Base-by-base conservation (phyloP, 2,113 vertebrate genomes). In the Xenopus tropicalis region DNA sequence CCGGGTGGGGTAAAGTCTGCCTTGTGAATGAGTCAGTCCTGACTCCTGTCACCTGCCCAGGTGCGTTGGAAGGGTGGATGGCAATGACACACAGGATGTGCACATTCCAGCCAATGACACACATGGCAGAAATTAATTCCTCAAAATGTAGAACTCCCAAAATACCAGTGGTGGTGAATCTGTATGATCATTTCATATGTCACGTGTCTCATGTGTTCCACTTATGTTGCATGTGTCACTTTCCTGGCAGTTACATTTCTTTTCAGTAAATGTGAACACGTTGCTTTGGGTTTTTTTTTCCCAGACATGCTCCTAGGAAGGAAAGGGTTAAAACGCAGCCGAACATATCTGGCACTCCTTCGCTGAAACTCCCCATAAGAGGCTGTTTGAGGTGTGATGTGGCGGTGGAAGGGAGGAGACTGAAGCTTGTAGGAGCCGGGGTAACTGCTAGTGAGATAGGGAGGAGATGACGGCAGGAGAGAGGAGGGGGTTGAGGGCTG, bases 401-500 rank as follows among this genome's bases (percentile, higher is more conserved):
- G 61, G 59, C 21, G 48, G 52, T 54, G 11, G 9, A 20, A 23
- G 22, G 59, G 11, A 78, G 75, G 77, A 65, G 77, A 81, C 82
- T 80, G 79, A 78, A 71, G 82, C 70, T 78, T 46, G 13, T 6
- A 37, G 46, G 20, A 75, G 54, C 61, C 51, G 29, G 58, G 66
- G 66, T 62, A 24, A 52, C 48, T 2, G 16, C 8, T 54, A 20
- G 52, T 13, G 52, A 54, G 42, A 56, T 54, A 24, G 21, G 72
- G 21, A 77, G 71, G 16, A 17, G 19, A n/a, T 69, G 66, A 43
- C 0, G 22, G 20, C 13, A 22, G 24, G 56, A 56, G 25, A 4
- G 21, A 29, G 57, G 77, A 76, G 42, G 13, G 56, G 79, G 78
- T 79, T 75, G 79, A 83, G 77, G 79, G 83, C 83, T 84, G 86